Base-by-base conservation (phyloP, 2,113 vertebrate genomes). In the Erythrocercus mccallii region DNA sequence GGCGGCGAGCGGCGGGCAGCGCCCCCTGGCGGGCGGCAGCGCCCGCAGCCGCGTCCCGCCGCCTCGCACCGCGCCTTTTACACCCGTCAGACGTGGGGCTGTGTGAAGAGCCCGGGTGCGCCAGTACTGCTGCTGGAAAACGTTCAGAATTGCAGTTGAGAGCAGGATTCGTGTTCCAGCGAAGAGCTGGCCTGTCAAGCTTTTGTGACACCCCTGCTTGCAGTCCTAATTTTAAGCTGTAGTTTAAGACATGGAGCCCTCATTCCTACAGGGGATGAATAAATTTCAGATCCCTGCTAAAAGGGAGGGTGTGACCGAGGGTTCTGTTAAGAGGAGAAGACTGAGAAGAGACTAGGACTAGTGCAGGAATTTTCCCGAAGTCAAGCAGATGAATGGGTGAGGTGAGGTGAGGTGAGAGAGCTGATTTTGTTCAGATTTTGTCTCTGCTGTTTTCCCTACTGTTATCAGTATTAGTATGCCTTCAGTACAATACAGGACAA, bases 391-490 rank as follows among this genome's bases (percentile, higher is more conserved):
- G 2, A 24, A 24, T 21, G 42, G 16, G 20, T 25, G 16, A 27
- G 17, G 47, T 20, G 18, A 19, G 24, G 28, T 19, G 35, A n/a
- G 5, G 24, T 7, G 12, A 31, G 15, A 40, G 24, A 38, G 5
- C 15, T 30, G 54, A 18, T 35, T 77, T 72, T 48, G 9, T 7
- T 65, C 2, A 6, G 30, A 5, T 3, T 11, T 77, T 45, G 13
- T 0, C 7, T 18, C 6, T 2, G 0, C 22, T 21, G 0, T 33
- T 77, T 58, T 23, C 22, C 21, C 7, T 18, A 1, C 7, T 66
- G 1, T n/a, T 56, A 1, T 0, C 1, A n/a, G n/a, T n/a, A n/a
- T n/a, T n/a, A n/a, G n/a, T n/a, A 1, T 25, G 11, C 69, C 19
- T 54, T 87, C 16, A 23, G 7, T 81, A 13, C 6, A 18, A 3